Base-by-base conservation (phyloP, 2,797 vertebrate species). In the Chelidonichthys spinosus region DNA sequence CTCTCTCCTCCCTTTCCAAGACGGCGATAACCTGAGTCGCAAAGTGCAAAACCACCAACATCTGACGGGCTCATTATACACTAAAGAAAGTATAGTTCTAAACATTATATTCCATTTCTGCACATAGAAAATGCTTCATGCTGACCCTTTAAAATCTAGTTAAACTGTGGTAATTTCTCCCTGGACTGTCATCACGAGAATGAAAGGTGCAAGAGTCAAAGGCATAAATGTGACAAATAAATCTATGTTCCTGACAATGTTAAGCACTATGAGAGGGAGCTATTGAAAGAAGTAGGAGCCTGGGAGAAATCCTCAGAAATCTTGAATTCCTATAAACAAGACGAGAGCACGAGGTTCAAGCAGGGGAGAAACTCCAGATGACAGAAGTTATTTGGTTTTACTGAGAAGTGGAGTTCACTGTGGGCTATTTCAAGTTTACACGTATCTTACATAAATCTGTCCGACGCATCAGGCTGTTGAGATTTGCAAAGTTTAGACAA, bases 381-480 rank as follows among this genome's bases (percentile, higher is more conserved):
- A 81, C 74, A 54, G 56, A 53, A 54, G 63, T 59, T 74, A 67
- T 76, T 78, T 75, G 63, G 50, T 67, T 75, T 73, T 7, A 36
- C 70, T 11, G 42, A 64, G 63, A 68, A 18, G 52, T 7, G n/a
- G 53, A 69, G 73, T 63, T 63, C 60, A 75, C 33, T 1, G 2
- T 35, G 37, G 44, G 15, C 58, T 74, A 14, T 74, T 81, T 44
- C 36, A 74, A 63, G 66, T 75, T 83, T 46, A 75, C 58, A 72
- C 46, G 32, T 14, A 66, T 78, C 65, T 42, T 6, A 5, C 47
- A 65, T 76, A 64, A 70, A 78, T 56, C 71, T 67, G 69, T 71
- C 63, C 52, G 49, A 78, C 37, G 2, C 8, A 1, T 65, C 39
- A 11, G 15, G 35, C 33, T 73, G 54, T 73, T 81, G 69, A 63